Percentiles rank a stretch among this genome's conserved stretches.
These are phyloP conservation scores for Oxyteleia sp. DNA, from an alignment of 2,888 invertebrate genomes.

Conservation along the genomic window DNA sequence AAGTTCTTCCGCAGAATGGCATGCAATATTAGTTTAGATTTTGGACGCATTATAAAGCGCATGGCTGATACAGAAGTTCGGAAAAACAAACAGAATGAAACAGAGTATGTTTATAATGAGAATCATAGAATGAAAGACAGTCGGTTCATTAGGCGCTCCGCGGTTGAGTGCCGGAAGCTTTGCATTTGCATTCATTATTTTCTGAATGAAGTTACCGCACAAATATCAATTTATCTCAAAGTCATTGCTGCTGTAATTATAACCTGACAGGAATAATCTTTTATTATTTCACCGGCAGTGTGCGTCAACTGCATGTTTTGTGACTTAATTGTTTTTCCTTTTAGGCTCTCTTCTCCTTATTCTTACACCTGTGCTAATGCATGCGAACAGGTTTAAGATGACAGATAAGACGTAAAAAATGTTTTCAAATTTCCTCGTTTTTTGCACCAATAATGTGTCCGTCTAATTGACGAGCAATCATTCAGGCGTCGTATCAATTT, in stretches of 20 bases:
- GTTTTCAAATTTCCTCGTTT: neutral
- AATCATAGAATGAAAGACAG: conserved; percentile 56
- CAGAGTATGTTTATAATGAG: conserved; percentile 53
- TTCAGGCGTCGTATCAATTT: neutral
- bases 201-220: conserved; percentile 38
- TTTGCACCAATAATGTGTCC: neutral
- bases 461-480: neutral
- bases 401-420: neutral
- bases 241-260: conserved; percentile 40
- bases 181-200: conserved; percentile 52
- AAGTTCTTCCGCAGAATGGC: neutral
- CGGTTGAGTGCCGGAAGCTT: conserved; percentile 50
- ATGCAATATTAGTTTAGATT: conserved; percentile 27
- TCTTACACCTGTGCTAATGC: conserved; percentile 3
- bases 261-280: conserved; percentile 35
- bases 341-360: neutral
- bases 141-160: conserved; percentile 52
- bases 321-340: conserved; percentile 26
- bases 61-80: conserved; percentile 32
- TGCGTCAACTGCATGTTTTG: conserved; percentile 21
- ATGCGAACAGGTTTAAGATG: neutral
- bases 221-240: conserved; percentile 53
- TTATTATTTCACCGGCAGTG: conserved; percentile 24
- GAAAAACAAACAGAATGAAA: conserved; percentile 43
- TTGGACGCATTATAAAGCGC: conserved; percentile 11